Evolutionary conservation across 2,113 vertebrate genomes (phyloP), one percentile per base, ranked within the genome.

Genomic region (Percina caprodes): DNA sequence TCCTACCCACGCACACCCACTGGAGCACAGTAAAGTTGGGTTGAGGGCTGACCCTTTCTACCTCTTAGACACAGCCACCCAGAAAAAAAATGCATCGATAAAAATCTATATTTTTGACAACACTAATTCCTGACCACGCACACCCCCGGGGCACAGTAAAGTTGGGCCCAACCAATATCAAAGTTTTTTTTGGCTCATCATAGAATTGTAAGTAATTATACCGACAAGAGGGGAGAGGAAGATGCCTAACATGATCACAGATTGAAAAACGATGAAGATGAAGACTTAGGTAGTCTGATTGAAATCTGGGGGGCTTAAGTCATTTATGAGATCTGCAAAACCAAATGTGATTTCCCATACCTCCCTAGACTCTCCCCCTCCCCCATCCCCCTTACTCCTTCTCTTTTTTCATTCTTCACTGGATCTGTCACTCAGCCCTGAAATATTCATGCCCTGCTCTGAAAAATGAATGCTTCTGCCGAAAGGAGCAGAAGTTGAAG

Each of bases 381-480:
- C 12, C 14, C 18, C 63, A 24, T 19, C 30, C 71, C 48, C 24
- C 51, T 56, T 6, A 74, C 75, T 81, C 23, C 83, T 67, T 48
- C 89, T 78, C 70, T 79, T 80, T 87, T 88, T 91, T 91, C 89
- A 92, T 91, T 93, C 90, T 92, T 91, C 91, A 91, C 85, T 92
- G 85, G 83, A 91, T 91, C 91, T 89, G 91, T 94, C 93, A 92
- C 90, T 93, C 92, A 92, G 85, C 59, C 55, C 78, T 94, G 77
- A 93, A 94, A 93, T 94, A 94, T 94, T 94, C 86, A 94, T 94
- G 88, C 35, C 58, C 2, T 5, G 63, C 71, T 86, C 91, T 93
- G 91, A 93, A 94, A 94, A 92, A 94, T 94, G 91, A 89, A 94
- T 94, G 90, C 85, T 74, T 91, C 88, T 86, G 88, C 92, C 61